Percentiles rank a stretch among this genome's conserved stretches.
These are phyloP conservation scores for Drosophila erecta DNA, from an alignment of 1,140 invertebrate genomes.

Conservation along the genomic window DNA sequence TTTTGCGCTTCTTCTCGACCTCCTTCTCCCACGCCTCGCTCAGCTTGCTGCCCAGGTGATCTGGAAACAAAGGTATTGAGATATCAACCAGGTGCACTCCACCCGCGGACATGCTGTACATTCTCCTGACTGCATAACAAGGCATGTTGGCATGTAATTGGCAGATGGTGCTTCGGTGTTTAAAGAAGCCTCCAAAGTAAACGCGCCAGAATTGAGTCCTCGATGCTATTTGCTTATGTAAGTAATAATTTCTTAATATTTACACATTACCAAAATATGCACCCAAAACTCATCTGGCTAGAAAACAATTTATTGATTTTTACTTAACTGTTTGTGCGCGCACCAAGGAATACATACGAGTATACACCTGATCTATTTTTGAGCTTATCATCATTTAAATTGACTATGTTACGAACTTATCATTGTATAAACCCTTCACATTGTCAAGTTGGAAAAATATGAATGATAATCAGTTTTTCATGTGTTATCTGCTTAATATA, in stretches of 20 bases:
- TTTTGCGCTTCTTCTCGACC: constrained; percentile 69
- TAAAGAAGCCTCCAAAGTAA: constrained; percentile 15
- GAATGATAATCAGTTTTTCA: neutral
- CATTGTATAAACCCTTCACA: constrained; percentile 8
- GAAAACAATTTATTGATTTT: neutral
- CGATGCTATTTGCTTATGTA: too few relatives aligned
- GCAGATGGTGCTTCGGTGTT: constrained; percentile 5
- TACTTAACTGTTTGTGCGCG: neutral
- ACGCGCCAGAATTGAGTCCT: neutral
- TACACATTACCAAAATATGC: too few relatives aligned
- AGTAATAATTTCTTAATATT: too few relatives aligned
- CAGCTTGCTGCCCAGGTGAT: constrained; percentile 67
- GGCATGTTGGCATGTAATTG: constrained; percentile 3
- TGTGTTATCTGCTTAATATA: neutral
- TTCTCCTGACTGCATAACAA: constrained; percentile 9
- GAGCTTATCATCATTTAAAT: constrained; percentile 12
- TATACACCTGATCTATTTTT: neutral
- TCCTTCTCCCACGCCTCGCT: constrained; percentile 77
- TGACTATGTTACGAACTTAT: constrained; percentile 8
- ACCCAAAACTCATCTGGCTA: too few relatives aligned
- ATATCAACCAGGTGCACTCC: constrained; percentile 28
- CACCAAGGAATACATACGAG: neutral
- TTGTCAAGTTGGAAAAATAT: neutral
- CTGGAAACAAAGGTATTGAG: constrained; percentile 43
- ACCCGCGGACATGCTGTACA: neutral